phyloP scores from a whole-genome alignment of 2,113 vertebrate species.

The Tinamus guttatus region DNA sequence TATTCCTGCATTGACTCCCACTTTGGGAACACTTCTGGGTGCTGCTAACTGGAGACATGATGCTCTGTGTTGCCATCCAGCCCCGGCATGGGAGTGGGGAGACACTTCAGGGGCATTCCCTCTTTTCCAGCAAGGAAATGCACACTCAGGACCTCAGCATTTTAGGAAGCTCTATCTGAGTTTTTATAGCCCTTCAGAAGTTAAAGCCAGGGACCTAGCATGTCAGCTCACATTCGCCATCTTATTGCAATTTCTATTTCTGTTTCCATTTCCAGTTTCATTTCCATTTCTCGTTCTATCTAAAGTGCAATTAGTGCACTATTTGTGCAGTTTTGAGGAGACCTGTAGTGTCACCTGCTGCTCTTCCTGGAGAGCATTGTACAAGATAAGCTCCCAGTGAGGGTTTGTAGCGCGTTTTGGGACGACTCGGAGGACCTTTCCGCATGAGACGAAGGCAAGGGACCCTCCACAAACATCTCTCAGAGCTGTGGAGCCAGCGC shows the following conservation, averaged over 20 bases:
- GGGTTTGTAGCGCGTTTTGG: background rate
- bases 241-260: background rate
- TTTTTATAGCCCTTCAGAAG: background rate
- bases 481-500: background rate
- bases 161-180: background rate
- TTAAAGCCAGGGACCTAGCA: background rate
- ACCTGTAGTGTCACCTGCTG: background rate
- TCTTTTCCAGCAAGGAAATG: accelerated
- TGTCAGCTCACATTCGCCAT: background rate
- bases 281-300: no score
- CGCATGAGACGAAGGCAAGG: no score
- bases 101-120: background rate
- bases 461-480: background rate
- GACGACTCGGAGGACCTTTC: background rate
- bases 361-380: background rate
- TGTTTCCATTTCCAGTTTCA: no score
- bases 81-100: background rate
- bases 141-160: background rate
- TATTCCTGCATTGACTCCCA: background rate
- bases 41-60: no score
- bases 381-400: background rate
- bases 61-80: background rate
- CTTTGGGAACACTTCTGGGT: background rate
- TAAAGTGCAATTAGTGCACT: no score
- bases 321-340: background rate